phyloP scores from a whole-genome alignment of 1,140 invertebrate species.

The Meloidogyne chitwoodi region DNA sequence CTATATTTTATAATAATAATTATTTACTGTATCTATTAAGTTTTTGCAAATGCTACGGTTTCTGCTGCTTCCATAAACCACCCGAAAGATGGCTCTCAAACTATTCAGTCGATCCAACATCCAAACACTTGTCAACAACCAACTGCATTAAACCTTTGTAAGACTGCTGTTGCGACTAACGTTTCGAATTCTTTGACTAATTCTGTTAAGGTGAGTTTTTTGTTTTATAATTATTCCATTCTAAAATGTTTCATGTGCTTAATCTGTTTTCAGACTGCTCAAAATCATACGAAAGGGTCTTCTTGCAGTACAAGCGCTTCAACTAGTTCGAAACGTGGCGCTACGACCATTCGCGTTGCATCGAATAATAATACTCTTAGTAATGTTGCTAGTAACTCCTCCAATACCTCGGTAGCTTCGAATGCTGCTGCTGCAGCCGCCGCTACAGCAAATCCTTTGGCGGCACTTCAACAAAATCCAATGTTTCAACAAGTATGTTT shows the following conservation, averaged over 20 bases:
- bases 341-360: neutral
- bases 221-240: neutral
- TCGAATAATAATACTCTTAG: neutral
- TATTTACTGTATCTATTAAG: neutral
- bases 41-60: neutral
- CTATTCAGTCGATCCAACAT: neutral
- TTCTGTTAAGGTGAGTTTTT: neutral
- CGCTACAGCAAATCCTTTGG: constrained; percentile 7
- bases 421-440: constrained; percentile 13
- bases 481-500: neutral
- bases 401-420: neutral
- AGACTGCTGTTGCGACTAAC: neutral
- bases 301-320: neutral
- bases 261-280: neutral
- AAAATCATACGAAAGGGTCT: neutral
- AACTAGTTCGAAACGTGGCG: neutral
- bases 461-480: constrained; percentile 15
- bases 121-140: neutral
- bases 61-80: neutral
- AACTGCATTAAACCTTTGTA: constrained; percentile 5
- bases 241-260: neutral
- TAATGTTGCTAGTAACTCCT: neutral
- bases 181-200: neutral
- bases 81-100: neutral
- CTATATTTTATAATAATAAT: neutral